These are phyloP conservation scores for Myzus persicae DNA, from an alignment of 1,140 invertebrate species.

Conservation along the genomic window DNA sequence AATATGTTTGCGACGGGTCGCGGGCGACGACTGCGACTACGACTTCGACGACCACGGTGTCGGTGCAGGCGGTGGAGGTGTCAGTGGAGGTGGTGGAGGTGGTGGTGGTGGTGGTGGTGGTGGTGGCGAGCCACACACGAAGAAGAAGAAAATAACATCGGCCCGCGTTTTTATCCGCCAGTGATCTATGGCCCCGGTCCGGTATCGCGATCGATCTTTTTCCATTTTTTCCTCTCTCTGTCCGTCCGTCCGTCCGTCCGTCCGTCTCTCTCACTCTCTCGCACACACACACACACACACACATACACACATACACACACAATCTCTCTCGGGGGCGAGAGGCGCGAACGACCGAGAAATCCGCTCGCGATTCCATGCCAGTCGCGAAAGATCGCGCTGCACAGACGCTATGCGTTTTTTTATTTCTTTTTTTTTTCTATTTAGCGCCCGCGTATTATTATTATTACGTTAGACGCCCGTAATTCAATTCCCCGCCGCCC, in stretches of 20 bases:
- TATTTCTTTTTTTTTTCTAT: neutral
- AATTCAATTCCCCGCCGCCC: neutral
- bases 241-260: neutral
- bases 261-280: neutral
- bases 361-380: neutral
- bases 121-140: neutral
- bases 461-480: neutral
- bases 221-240: neutral
- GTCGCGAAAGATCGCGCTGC: neutral
- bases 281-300: no score
- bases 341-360: constrained; percentile 34
- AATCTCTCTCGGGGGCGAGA: neutral
- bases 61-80: neutral
- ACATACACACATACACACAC: no score
- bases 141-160: constrained; percentile 46
- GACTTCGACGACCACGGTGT: neutral
- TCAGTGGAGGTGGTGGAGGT: neutral
- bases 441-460: neutral
- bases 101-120: neutral
- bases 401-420: neutral
- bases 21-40: no score
- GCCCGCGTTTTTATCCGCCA: constrained; percentile 14
- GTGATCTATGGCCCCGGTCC: constrained; percentile 40
- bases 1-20: neutral
- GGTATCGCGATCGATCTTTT: constrained; percentile 50